Evolutionary conservation across 53 echinoderm and acorn worm genomes (phyloP), one percentile per base, ranked within the genome.

Genomic region (Hippasteria phrygiana): DNA sequence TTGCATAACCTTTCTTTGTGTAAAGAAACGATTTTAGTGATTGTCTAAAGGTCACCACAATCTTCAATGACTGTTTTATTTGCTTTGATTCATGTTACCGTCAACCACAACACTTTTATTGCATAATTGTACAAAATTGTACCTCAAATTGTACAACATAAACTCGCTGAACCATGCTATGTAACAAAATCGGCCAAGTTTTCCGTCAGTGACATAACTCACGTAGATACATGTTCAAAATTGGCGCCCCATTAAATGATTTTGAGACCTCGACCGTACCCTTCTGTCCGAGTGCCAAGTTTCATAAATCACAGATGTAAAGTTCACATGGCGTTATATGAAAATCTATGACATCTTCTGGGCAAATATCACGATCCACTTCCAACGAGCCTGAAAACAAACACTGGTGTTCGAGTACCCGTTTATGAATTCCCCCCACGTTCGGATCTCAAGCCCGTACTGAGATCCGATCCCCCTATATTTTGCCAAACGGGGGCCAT

Each of bases 351-450:
- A 78, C 78, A 78, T 78, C 39, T 78, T 41, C 59, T 78, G 40
- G 38, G 78, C 55, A 78, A 78, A 78, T 39, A 78, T 37, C 59
- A 59, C 78, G 78, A 78, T 59, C 78, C 78, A 59, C 78, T 78
- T 55, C 18, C 78, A 39, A 66, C 55, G 12, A 3, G 37, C 26
- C 78, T 62, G 78, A 56, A 78, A 78, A 76, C 53, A 76, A 76
- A 51, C 76, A 76, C 76, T 54, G 53, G 1, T 13, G 20, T 32
- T 76, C 76, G 34, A 76, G 76, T 78, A 38, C 14, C 59, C 28
- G 38, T 34, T 78, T 78, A 55, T 3, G 78, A 39, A 78, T 78
- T 78, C 78, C 27, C 33, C 28, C 78, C 78, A 78, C 78, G 78
- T 78, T 59, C 20, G 78, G 78, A 78, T 78, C 56, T 22, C 13